These are phyloP conservation scores for Ceratina japonica DNA, from an alignment of 1,140 invertebrate species.

Conservation along the genomic window DNA sequence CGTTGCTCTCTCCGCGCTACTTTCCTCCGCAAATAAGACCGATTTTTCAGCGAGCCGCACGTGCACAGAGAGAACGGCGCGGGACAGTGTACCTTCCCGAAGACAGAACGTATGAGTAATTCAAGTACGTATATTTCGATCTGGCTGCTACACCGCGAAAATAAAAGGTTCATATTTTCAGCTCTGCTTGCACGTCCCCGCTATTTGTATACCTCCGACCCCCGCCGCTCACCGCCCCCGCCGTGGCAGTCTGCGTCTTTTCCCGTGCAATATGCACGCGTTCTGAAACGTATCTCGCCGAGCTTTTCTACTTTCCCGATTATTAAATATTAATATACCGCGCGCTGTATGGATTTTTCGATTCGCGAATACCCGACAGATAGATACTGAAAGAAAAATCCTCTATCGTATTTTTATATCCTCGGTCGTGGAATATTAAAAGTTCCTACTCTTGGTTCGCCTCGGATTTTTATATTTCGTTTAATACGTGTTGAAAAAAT, in stretches of 20 bases:
- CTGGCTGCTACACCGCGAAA: neutral
- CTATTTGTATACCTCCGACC: constrained; percentile 6
- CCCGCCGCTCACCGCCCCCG: neutral
- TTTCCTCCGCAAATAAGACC: no score
- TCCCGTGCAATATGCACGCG: constrained; percentile 26
- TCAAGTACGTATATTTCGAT: constrained; percentile 24
- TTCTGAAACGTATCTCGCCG: constrained; percentile 2
- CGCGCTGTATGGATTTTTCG: neutral
- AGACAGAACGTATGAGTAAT: constrained; percentile 20
- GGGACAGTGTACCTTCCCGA: neutral
- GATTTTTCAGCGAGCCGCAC: no score
- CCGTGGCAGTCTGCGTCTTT: neutral
- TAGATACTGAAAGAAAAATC: constrained; percentile 7
- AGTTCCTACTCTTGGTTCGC: neutral
- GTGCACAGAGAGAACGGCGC: neutral
- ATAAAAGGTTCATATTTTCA: constrained; percentile 41
- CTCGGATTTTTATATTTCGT: neutral
- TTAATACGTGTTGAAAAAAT: no score
- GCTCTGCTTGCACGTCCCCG: neutral
- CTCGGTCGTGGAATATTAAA: neutral
- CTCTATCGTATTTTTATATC: neutral
- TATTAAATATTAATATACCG: constrained; percentile 47
- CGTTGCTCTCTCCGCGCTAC: no score
- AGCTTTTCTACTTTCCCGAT: constrained; percentile 30
- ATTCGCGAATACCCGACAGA: neutral